These are phyloP conservation scores for Pristionchus maxplancki DNA, from an alignment of 2,888 invertebrate species.

Conservation along the genomic window DNA sequence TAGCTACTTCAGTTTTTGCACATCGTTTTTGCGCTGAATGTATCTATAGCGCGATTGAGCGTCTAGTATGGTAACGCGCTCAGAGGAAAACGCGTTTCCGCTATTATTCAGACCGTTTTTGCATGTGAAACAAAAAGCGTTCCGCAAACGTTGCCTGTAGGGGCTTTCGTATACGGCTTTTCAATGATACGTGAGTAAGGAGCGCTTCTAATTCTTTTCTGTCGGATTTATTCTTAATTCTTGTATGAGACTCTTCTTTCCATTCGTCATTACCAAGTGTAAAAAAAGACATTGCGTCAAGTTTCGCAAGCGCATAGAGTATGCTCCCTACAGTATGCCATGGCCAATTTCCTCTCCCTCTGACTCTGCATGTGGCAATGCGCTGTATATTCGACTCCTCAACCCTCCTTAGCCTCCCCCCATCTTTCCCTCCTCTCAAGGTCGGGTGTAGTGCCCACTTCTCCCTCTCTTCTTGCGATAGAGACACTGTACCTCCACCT, in stretches of 20 bases:
- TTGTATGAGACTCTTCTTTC: neutral
- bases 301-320: neutral
- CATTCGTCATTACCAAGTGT: neutral
- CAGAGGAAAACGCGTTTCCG: conserved; percentile 1
- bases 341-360: neutral
- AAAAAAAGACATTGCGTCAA: neutral
- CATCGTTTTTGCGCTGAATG: neutral
- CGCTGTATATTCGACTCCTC: neutral
- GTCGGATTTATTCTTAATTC: neutral
- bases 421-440: neutral
- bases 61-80: neutral
- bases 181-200: neutral
- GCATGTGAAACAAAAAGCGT: neutral
- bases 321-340: neutral
- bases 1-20: conserved; percentile 37
- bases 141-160: neutral
- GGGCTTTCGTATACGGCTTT: neutral
- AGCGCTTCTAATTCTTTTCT: neutral
- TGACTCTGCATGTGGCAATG: conserved; percentile 30
- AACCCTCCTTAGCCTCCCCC: neutral
- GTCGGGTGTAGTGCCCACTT: conserved; percentile 7
- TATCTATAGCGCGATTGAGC: neutral
- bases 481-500: neutral
- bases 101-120: neutral
- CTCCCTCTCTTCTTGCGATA: neutral